Conservation (phyloP, 2,888 invertebrate genomes). For the Cephus spinipes region DNA sequence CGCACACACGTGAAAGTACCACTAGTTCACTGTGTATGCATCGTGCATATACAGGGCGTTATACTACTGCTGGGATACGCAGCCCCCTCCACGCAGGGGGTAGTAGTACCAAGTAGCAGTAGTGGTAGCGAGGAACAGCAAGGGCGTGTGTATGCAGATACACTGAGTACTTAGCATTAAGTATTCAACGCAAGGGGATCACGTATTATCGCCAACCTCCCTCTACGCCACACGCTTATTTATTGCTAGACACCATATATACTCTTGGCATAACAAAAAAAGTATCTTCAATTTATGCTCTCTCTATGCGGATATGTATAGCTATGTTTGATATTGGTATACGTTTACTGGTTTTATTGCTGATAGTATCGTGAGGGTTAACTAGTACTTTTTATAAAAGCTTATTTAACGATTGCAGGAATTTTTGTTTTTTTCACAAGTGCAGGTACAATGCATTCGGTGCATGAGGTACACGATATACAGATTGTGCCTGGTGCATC, state of each 20-base stretch:
- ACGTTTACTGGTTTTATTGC: neutral
- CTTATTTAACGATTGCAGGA: neutral
- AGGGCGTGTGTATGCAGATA: slow-evolving; percentile 55
- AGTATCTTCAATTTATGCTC: neutral
- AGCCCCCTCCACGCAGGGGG: neutral
- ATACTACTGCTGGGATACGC: neutral
- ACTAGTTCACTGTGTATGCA: neutral
- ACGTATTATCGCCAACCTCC: slow-evolving; percentile 64
- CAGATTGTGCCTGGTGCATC: too few species aligned
- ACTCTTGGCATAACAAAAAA: neutral
- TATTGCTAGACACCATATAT: slow-evolving; percentile 48
- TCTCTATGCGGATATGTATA: neutral
- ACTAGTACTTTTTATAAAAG: neutral
- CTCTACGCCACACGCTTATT: slow-evolving; percentile 59
- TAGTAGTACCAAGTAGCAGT: neutral
- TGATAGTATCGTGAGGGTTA: neutral
- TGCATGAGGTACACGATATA: too few species aligned
- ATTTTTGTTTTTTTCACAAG: too few species aligned
- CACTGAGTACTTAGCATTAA: slow-evolving; percentile 64
- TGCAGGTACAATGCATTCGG: too few species aligned
- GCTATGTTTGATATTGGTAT: neutral
- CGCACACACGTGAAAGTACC: neutral
- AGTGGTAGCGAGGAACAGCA: slow-evolving; percentile 30
- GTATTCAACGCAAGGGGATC: slow-evolving; percentile 66
- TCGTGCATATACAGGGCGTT: slow-evolving; percentile 18